Conservation (phyloP, 2,888 invertebrate species). For the Carpatolechia fugitivella region DNA sequence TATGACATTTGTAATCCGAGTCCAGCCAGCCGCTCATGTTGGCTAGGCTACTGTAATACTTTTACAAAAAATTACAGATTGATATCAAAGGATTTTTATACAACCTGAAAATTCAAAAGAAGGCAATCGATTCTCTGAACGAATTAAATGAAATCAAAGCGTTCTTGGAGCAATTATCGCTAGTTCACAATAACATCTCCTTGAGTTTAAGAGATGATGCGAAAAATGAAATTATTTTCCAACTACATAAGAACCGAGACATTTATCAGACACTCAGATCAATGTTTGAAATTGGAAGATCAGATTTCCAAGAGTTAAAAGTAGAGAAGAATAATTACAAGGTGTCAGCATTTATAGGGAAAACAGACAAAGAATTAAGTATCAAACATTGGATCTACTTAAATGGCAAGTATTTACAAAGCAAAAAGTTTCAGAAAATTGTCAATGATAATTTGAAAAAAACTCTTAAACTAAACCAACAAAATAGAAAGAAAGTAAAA, state of each 20-base stretch:
- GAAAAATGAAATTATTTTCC: conserved; percentile 77
- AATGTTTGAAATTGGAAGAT: conserved; percentile 51
- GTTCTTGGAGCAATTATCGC: conserved; percentile 80
- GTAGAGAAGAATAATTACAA: conserved; percentile 67
- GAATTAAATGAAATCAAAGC: conserved; percentile 81
- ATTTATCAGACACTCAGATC: conserved; percentile 71
- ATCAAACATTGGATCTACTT: conserved; percentile 82
- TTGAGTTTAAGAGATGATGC: conserved; percentile 84
- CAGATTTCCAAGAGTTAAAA: conserved; percentile 55
- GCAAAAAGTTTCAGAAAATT: conserved; percentile 60
- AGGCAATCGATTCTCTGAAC: conserved; percentile 66
- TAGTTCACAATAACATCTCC: conserved; percentile 82
- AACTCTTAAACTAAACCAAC: conserved; percentile 20
- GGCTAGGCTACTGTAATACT: no score
- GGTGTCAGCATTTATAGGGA: conserved; percentile 79
- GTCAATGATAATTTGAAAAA: conserved; percentile 44
- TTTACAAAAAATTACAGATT: conserved; percentile 52
- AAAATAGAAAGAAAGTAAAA: conserved; percentile 31
- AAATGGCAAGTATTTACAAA: conserved; percentile 79
- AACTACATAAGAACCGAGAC: conserved; percentile 77
- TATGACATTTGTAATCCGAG: no score
- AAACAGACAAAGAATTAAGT: conserved; percentile 32
- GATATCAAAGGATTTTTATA: conserved; percentile 82
- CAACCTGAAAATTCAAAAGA: conserved; percentile 81
- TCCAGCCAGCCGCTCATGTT: no score